A percentile compares a stretch with the other conserved stretches of the same genome.
Conservation (phyloP, 2,113 vertebrate species). For the Erythrocebus patas region DNA sequence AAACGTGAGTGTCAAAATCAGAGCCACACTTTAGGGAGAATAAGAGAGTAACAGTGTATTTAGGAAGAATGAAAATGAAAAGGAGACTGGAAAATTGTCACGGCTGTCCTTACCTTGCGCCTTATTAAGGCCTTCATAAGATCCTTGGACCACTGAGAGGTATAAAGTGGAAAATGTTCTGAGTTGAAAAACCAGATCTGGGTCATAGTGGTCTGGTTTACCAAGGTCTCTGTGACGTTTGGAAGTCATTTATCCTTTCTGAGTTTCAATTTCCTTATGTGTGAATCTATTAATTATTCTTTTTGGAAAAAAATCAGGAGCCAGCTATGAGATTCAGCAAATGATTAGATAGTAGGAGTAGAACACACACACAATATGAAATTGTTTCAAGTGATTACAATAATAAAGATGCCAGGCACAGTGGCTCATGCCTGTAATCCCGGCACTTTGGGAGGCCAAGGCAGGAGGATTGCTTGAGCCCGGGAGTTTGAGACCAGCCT, state of each 20-base stretch:
- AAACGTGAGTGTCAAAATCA: neutral
- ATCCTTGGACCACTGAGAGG: neutral
- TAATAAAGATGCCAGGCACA: neutral
- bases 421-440: too few relatives aligned
- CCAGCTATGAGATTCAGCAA: neutral
- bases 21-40: neutral
- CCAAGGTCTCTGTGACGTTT: neutral
- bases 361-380: neutral
- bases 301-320: slow-evolving; percentile 1
- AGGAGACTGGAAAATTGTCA: neutral
- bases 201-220: neutral
- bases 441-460: too few relatives aligned
- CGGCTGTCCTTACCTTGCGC: neutral
- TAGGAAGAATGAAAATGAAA: neutral
- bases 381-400: slow-evolving; percentile 7
- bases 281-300: neutral
- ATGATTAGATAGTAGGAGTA: neutral
- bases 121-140: neutral
- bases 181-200: neutral
- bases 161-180: neutral
- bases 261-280: neutral
- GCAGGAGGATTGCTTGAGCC: too few relatives aligned
- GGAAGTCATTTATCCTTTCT: neutral
- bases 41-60: neutral
- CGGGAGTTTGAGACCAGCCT: too few relatives aligned